A percentile compares a stretch with the other conserved stretches of the same genome.
Conservation (phyloP, 35 echinoderm and acorn worm species). For the Apostichopus japonicus region DNA sequence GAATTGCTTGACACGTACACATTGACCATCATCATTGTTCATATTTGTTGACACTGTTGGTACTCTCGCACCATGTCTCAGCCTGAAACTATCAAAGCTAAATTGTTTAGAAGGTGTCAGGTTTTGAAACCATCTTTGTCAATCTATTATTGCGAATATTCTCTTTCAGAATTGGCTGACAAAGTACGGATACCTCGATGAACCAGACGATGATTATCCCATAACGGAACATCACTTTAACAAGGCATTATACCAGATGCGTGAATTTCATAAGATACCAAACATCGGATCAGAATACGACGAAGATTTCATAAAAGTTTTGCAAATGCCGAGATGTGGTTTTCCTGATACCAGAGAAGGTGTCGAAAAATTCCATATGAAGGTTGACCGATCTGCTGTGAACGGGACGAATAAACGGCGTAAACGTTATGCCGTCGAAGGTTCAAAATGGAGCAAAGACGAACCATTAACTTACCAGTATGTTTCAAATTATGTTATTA, state of each 20-base stretch:
- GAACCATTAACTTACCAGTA: not conserved
- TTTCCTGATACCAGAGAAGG: slow-evolving; percentile 28
- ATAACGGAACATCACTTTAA: not conserved
- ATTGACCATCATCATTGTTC: too few relatives aligned
- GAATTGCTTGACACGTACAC: too few relatives aligned
- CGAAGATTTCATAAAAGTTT: not conserved
- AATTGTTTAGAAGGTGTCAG: too few relatives aligned
- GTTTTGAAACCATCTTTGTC: too few relatives aligned
- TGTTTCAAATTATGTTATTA: not conserved
- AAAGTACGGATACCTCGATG: slow-evolving; percentile 25
- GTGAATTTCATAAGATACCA: not conserved
- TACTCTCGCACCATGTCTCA: too few relatives aligned
- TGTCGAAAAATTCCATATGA: not conserved
- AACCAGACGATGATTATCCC: not conserved
- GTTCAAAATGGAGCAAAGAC: not conserved
- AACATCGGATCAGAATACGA: not conserved
- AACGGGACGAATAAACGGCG: not conserved
- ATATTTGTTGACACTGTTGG: too few relatives aligned
- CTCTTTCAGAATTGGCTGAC: slow-evolving; percentile 8
- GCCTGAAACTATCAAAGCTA: too few relatives aligned
- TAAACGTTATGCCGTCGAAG: not conserved
- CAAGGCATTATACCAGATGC: not conserved
- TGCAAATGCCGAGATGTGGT: slow-evolving; percentile 40
- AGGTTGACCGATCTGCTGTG: not conserved
- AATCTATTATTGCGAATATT: not conserved